Base-by-base conservation (phyloP, 2,888 invertebrate species). In the Hetaerina titia region DNA sequence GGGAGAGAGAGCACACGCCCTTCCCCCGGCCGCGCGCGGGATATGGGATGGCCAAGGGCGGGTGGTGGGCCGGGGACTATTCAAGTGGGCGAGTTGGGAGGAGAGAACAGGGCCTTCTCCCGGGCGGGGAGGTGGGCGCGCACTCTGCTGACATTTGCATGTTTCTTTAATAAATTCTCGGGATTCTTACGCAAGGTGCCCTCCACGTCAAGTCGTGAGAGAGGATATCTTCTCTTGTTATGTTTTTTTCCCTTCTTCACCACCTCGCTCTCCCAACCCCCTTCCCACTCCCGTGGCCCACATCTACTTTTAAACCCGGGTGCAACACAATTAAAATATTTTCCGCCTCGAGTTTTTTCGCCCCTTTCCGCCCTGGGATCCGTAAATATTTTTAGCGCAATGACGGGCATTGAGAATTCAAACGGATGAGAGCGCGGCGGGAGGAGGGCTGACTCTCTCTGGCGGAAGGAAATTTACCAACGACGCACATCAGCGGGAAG, bases 151-250 rank as follows among this genome's bases (percentile, higher is more conserved):
- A 81, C 81, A 81, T 81, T 81, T 31, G 81, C 81, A 81, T 81
- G 81, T 81, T 81, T 31, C 81, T 81, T 81, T 81, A 81, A 81
- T 81, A 22, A 81, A 81, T 81, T 81, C 81, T 31, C 69, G 69
- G n/a, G 69, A 69, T 69, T 69, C 69, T 69, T 69, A 69, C 69
- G 22, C 69, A n/a, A 69, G 69, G n/a, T 69, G n/a, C 69, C 69
- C 7, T 5, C n/a, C 69, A 69, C 69, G 69, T 69, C 69, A 69
- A n/a, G 22, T 22, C 69, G 69, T 22, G 69, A 69, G 69, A 69
- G 69, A 22, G 69, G 69, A 19, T 15, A 25, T 31, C 69, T 69
- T n/a, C 69, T 22, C 69, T n/a, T 13, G 22, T 6, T 22, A 19
- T 15, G n/a, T n/a, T n/a, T 13, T n/a, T 69, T 5, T n/a, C 69